phyloP scores from a whole-genome alignment of 2,113 vertebrate genomes.

The Lipotes vexillifer region DNA sequence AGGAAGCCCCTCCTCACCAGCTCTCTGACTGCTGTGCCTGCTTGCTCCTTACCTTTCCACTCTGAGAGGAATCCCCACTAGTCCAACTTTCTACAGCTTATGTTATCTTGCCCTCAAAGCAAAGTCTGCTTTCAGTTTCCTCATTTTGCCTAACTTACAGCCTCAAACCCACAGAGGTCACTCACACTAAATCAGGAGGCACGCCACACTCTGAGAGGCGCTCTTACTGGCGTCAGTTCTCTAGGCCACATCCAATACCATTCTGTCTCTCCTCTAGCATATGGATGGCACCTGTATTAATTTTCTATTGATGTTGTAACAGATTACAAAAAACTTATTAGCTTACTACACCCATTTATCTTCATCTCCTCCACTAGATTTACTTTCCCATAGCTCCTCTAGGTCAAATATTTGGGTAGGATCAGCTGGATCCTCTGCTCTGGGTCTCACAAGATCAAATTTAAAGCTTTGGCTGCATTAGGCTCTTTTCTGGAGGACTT shows the following conservation, averaged over 20 bases:
- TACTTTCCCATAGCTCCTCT: neutral
- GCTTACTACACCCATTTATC: neutral
- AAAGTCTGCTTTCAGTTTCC: neutral
- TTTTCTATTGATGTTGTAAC: neutral
- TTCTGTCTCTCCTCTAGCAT: neutral
- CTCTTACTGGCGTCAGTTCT: neutral
- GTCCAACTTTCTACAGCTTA: neutral
- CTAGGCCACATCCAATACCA: neutral
- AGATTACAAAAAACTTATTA: neutral
- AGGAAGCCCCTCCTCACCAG: neutral
- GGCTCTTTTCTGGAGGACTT: neutral
- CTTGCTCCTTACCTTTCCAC: neutral
- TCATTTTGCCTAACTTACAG: neutral
- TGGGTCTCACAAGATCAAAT: neutral
- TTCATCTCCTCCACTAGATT: neutral
- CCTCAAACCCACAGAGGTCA: neutral
- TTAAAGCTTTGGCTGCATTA: too few species aligned
- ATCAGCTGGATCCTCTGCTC: neutral
- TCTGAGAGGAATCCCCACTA: neutral
- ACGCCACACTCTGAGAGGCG: neutral
- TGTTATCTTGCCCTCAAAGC: neutral
- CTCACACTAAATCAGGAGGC: neutral
- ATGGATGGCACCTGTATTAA: neutral
- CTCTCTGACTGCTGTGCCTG: fast-evolving
- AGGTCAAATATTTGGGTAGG: neutral